Percentiles rank a stretch among this genome's conserved stretches.
Evolutionary conservation across 2,888 invertebrate genomes (phyloP).

Genomic region (Rotaria magnacalcarata): DNA sequence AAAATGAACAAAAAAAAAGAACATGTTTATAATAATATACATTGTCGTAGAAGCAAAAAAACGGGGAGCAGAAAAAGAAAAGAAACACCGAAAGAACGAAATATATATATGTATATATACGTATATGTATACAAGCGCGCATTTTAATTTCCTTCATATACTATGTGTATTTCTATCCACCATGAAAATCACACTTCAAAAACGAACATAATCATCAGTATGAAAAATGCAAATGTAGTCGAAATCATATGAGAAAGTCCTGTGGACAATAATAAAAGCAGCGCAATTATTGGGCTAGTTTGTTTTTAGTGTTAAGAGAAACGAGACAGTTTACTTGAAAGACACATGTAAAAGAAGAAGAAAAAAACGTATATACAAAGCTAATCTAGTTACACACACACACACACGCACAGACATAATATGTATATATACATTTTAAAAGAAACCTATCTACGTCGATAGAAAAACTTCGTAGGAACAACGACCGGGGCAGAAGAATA

Average conservation of each 20-base stretch:
- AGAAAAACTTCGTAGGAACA: background rate
- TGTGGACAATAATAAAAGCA: conserved; percentile 13
- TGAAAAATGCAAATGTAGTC: background rate
- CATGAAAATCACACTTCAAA: background rate
- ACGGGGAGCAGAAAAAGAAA: background rate
- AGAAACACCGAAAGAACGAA: conserved; percentile 16
- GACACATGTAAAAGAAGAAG: conserved; percentile 18
- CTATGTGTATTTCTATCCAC: background rate
- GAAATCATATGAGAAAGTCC: conserved; percentile 3
- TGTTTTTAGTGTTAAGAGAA: background rate
- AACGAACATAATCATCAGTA: background rate
- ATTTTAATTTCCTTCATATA: too few species aligned
- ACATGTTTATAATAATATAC: background rate
- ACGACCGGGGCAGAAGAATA: background rate
- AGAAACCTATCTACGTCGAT: conserved; percentile 26
- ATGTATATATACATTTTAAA: conserved; percentile 10
- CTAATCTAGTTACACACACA: background rate
- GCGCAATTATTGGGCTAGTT: conserved; percentile 22
- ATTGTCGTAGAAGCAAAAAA: background rate
- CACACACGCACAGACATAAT: background rate
- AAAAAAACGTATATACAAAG: conserved; percentile 19
- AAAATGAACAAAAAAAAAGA: background rate
- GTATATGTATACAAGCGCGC: background rate
- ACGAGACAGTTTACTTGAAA: background rate
- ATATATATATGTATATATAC: background rate